Percentiles rank a stretch among this genome's conserved stretches.
Evolutionary conservation across 1,140 invertebrate species (phyloP).

Genomic region (Trichogramma pretiosum): DNA sequence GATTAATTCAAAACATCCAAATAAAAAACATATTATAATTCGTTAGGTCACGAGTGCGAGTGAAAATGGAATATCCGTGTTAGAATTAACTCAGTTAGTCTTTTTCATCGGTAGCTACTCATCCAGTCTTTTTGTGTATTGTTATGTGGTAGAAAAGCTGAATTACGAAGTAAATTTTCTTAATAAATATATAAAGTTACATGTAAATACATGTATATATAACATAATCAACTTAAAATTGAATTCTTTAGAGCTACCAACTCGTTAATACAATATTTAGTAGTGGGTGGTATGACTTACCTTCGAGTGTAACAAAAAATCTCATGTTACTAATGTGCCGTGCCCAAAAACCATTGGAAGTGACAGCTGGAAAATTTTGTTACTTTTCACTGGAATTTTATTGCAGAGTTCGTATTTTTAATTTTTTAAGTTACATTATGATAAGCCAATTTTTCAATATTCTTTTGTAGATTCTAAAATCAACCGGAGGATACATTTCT

Average conservation of each 20-base stretch:
- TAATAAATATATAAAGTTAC: neutral
- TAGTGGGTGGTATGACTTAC: neutral
- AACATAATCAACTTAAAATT: neutral
- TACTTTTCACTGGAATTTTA: slow-evolving; percentile 14
- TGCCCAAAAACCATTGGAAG: slow-evolving; percentile 10
- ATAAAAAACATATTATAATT: neutral
- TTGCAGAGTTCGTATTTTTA: neutral
- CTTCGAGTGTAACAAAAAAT: neutral
- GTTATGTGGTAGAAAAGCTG: slow-evolving; percentile 20
- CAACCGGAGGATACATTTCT: slow-evolving; percentile 43
- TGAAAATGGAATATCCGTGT: neutral
- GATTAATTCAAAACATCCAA: neutral
- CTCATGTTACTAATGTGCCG: neutral
- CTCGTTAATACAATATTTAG: neutral
- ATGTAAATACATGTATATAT: neutral
- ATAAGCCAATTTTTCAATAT: neutral
- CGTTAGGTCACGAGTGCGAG: slow-evolving; percentile 9
- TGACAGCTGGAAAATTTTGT: slow-evolving; percentile 25
- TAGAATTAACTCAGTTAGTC: slow-evolving; percentile 5
- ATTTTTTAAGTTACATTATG: neutral
- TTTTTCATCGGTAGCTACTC: slow-evolving; percentile 11
- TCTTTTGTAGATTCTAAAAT: slow-evolving; percentile 43
- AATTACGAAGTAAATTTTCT: neutral
- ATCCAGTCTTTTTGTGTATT: slow-evolving; percentile 17
- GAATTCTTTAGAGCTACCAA: slow-evolving; percentile 3